These are phyloP conservation scores for Tetranychus urticae DNA, from an alignment of 1,140 invertebrate species.

Conservation along the genomic window DNA sequence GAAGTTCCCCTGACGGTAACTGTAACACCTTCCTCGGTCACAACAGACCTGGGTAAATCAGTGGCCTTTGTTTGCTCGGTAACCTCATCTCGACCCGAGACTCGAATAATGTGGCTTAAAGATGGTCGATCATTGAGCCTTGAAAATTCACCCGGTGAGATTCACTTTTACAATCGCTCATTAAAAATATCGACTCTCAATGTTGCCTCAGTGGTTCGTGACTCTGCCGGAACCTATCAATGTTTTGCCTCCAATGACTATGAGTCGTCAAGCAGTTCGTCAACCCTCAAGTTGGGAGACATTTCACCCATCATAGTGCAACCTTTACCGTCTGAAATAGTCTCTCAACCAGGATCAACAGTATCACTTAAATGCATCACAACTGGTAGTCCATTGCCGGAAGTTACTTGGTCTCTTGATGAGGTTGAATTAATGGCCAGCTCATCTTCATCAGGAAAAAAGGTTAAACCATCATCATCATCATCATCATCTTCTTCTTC, in stretches of 20 bases:
- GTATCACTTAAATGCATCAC: conserved; percentile 49
- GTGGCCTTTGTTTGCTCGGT: conserved; percentile 58
- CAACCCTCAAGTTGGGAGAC: conserved; percentile 31
- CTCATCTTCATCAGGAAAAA: conserved; percentile 7
- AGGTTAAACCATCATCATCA: neutral
- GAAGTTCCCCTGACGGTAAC: neutral
- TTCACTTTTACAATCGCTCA: neutral
- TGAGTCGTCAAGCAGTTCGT: conserved; percentile 19
- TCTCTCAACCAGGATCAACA: conserved; percentile 48
- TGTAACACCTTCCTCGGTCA: conserved; percentile 21
- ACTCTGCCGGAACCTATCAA: conserved; percentile 64
- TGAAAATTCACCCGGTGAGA: neutral
- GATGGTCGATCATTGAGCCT: conserved; percentile 19
- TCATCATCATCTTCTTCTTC: no score
- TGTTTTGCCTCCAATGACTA: conserved; percentile 21
- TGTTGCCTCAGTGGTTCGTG: conserved; percentile 16
- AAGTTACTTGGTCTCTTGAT: conserved; percentile 81
- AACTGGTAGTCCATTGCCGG: conserved; percentile 76
- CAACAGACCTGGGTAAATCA: conserved; percentile 53
- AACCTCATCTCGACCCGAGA: conserved; percentile 47
- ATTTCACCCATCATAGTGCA: conserved; percentile 53
- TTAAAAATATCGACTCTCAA: conserved; percentile 12
- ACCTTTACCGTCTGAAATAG: conserved; percentile 51
- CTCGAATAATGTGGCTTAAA: conserved; percentile 42
- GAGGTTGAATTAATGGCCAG: conserved; percentile 21